Conservation (phyloP, 2,888 invertebrate genomes). For the Caenorhabditis wallacei region DNA sequence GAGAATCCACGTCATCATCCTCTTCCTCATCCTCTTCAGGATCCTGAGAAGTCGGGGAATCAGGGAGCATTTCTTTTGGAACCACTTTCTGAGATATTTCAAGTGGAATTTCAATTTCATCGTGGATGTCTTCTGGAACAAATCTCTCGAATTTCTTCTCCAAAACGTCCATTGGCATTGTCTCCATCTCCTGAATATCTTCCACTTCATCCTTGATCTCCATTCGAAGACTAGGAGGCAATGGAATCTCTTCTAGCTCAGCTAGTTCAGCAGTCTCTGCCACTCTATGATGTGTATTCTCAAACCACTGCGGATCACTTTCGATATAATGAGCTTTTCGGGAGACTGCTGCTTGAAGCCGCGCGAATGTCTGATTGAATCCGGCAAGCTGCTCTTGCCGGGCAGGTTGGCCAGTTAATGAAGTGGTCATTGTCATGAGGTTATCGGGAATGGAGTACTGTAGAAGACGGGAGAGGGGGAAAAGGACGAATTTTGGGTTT, state of each 20-base stretch:
- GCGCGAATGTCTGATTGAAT: slow-evolving; percentile 67
- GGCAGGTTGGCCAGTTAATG: slow-evolving; percentile 48
- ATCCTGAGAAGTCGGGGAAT: background rate
- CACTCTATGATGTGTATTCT: slow-evolving; percentile 53
- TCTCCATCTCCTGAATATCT: slow-evolving; percentile 36
- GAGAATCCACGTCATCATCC: slow-evolving; percentile 27
- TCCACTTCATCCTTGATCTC: background rate
- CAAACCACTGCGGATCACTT: slow-evolving; percentile 76
- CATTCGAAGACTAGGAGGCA: slow-evolving; percentile 5
- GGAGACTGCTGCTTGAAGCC: slow-evolving; percentile 72
- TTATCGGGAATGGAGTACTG: slow-evolving; percentile 81
- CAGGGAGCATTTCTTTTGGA: background rate
- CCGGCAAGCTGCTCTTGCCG: slow-evolving; percentile 67
- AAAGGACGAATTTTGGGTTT: slow-evolving; percentile 73
- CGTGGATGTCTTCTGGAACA: background rate
- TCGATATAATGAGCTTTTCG: slow-evolving; percentile 68
- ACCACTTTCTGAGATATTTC: background rate
- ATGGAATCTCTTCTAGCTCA: slow-evolving; percentile 14
- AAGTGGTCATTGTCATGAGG: slow-evolving; percentile 71
- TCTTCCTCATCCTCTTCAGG: slow-evolving; percentile 21
- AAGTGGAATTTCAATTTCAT: background rate
- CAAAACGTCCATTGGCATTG: slow-evolving; percentile 28
- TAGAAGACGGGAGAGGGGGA: slow-evolving; percentile 76
- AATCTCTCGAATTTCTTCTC: background rate
- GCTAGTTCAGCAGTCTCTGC: background rate